Conservation (phyloP, 2,113 vertebrate genomes). For the Cyprinodon tularosa region DNA sequence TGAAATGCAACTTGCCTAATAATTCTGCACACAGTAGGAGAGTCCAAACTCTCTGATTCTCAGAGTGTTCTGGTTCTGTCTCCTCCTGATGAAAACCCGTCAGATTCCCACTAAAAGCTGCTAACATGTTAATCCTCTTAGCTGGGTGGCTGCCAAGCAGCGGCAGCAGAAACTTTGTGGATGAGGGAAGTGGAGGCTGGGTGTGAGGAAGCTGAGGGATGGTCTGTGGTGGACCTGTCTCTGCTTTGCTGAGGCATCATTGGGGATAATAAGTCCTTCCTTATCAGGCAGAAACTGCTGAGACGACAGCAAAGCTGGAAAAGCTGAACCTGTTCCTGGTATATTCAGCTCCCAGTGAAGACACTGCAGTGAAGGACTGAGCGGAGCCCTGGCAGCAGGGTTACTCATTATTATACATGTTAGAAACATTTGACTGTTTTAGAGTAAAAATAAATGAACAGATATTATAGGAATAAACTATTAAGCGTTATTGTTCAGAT, state of each 20-base stretch:
- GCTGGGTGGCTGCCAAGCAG: background rate
- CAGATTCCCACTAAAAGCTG: background rate
- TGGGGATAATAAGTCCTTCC: background rate
- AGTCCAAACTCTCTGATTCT: no score
- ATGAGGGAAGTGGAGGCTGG: background rate
- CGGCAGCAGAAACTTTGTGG: background rate
- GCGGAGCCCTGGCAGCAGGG: no score
- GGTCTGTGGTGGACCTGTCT: background rate
- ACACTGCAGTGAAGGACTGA: no score
- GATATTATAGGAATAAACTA: no score
- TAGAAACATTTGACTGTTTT: no score
- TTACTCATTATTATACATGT: no score
- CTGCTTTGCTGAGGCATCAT: background rate
- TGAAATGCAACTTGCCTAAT: no score
- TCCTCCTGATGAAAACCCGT: background rate
- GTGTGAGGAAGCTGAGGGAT: background rate
- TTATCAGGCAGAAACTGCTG: background rate
- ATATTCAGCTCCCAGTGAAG: no score
- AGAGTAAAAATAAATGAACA: no score
- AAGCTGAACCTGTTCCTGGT: background rate
- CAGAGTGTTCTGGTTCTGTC: background rate
- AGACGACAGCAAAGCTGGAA: background rate
- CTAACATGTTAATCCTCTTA: background rate
- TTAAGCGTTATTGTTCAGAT: no score
- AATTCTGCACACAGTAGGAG: no score